Evolutionary conservation across 2,888 invertebrate species (phyloP).

Genomic region (Crepidodera aurea): DNA sequence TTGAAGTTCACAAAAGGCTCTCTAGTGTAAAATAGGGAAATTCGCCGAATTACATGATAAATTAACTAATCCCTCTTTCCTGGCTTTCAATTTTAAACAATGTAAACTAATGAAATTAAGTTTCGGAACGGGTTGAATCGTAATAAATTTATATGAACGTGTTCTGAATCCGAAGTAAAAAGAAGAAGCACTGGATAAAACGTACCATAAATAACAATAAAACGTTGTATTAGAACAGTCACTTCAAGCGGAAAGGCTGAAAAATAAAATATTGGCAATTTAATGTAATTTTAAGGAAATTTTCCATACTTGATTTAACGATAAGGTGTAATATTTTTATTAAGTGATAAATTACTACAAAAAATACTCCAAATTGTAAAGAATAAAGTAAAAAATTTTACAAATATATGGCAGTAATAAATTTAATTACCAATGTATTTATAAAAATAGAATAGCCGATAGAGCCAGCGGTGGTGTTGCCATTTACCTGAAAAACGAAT

Average conservation of each 20-base stretch:
- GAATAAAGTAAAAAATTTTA: too few species aligned
- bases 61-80: constrained; percentile 60
- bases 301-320: neutral
- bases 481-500: too few species aligned
- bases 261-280: neutral
- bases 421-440: too few species aligned
- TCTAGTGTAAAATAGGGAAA: constrained; percentile 56
- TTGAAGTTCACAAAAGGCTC: constrained; percentile 53
- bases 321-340: too few species aligned
- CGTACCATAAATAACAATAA: constrained; percentile 50
- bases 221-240: constrained; percentile 22
- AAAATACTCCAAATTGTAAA: too few species aligned
- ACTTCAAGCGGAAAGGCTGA: constrained; percentile 7
- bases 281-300: constrained; percentile 7
- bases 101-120: constrained; percentile 63
- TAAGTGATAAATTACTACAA: too few species aligned
- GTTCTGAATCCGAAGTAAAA: constrained; percentile 53
- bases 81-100: constrained; percentile 62
- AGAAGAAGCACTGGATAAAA: constrained; percentile 49
- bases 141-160: constrained; percentile 59
- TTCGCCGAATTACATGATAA: constrained; percentile 59
- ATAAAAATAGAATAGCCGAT: too few species aligned
- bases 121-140: constrained; percentile 63
- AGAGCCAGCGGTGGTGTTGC: too few species aligned
- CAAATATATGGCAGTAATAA: too few species aligned